These are phyloP conservation scores for Eutrigla gurnardus DNA, from an alignment of 2,797 vertebrate genomes.

Conservation along the genomic window DNA sequence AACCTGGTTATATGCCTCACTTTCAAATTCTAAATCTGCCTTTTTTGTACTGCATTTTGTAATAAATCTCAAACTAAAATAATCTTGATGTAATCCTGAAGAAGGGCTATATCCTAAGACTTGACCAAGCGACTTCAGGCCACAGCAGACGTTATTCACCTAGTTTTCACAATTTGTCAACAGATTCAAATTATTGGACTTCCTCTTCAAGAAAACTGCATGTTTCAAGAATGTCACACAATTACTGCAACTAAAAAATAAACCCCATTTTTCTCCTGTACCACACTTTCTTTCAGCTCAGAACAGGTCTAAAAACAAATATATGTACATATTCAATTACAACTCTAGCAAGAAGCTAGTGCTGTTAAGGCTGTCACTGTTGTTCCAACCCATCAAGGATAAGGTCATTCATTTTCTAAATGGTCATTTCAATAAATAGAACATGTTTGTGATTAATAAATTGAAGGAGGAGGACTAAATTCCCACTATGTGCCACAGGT, in stretches of 20 bases:
- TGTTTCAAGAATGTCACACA: neutral
- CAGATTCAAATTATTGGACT: neutral
- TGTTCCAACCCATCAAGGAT: neutral
- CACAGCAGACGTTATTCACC: neutral
- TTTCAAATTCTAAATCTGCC: neutral
- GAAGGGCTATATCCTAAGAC: neutral
- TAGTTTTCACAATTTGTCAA: neutral
- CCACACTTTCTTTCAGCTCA: neutral
- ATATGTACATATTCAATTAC: neutral
- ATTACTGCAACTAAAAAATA: neutral
- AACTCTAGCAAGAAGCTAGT: neutral
- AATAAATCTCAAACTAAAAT: neutral
- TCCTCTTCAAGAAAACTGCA: neutral
- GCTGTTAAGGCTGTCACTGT: neutral
- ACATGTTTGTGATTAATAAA: constrained; percentile 23
- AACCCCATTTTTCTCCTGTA: neutral
- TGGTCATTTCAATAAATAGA: constrained; percentile 7
- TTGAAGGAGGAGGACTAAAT: constrained; percentile 10
- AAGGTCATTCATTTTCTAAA: constrained; percentile 10
- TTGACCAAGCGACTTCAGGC: neutral
- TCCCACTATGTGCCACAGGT: constrained; percentile 80
- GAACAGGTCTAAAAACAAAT: neutral
- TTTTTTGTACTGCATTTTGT: neutral
- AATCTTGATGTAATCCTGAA: neutral
- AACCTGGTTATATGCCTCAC: neutral